phyloP scores from a whole-genome alignment of 1,140 invertebrate genomes.

The Varroa destructor region DNA sequence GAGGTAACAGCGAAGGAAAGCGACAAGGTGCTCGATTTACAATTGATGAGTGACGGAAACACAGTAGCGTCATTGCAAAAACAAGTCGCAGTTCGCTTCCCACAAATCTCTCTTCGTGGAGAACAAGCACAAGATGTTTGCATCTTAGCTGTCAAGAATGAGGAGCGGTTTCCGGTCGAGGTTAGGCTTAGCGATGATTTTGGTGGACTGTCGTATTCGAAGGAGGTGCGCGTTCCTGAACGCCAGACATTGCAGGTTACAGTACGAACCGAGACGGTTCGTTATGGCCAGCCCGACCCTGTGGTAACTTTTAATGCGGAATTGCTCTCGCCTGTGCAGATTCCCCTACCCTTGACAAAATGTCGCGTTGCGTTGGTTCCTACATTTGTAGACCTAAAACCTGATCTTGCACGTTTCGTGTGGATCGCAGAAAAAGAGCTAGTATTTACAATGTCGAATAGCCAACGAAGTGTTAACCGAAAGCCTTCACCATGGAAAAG shows the following conservation, averaged over 20 bases:
- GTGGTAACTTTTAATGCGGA: background rate
- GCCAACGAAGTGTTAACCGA: background rate
- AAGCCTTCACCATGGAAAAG: constrained; percentile 11
- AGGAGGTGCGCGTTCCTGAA: background rate
- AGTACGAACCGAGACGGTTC: background rate
- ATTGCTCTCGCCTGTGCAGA: background rate
- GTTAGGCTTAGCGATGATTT: background rate
- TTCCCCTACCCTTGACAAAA: background rate
- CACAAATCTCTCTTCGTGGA: background rate
- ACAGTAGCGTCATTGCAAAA: background rate
- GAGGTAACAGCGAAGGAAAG: background rate
- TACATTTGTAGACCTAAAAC: background rate
- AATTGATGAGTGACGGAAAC: background rate
- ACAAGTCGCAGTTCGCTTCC: background rate
- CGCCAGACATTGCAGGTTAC: background rate
- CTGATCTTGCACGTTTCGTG: background rate
- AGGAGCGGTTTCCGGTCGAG: constrained; percentile 6
- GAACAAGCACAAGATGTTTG: background rate
- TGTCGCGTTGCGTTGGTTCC: background rate
- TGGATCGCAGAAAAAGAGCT: constrained; percentile 8
- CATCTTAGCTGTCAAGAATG: background rate
- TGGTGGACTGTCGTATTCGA: background rate
- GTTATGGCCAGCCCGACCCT: background rate
- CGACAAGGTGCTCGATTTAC: background rate
- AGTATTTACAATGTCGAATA: constrained; percentile 5